phyloP scores from a whole-genome alignment of 2,888 invertebrate genomes.

The Andrena praecox region DNA sequence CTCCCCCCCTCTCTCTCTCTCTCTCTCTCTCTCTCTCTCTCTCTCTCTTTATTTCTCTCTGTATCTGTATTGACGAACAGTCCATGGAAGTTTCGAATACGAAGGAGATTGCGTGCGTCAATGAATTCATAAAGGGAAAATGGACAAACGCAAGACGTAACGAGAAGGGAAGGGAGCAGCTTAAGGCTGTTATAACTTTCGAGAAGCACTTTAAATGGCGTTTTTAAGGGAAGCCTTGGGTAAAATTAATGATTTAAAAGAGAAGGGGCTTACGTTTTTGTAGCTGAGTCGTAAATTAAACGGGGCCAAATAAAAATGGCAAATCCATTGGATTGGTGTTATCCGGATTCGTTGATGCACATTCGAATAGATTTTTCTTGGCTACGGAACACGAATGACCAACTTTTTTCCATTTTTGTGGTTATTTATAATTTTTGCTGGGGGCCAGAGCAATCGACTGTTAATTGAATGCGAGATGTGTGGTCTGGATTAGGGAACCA shows the following conservation, averaged over 20 bases:
- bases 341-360: slow-evolving; percentile 27
- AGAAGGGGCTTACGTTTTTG: background rate
- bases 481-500: background rate
- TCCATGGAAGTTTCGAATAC: slow-evolving; percentile 74
- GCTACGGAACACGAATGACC: slow-evolving; percentile 31
- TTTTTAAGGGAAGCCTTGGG: background rate
- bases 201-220: slow-evolving; percentile 22
- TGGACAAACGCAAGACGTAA: slow-evolving; percentile 28
- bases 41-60: background rate
- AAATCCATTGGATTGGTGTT: background rate
- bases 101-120: slow-evolving; percentile 77
- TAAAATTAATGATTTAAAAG: background rate
- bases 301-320: background rate
- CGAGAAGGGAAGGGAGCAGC: slow-evolving; percentile 16
- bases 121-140: slow-evolving; percentile 73
- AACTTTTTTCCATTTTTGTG: slow-evolving; percentile 44
- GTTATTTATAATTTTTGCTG: slow-evolving; percentile 52
- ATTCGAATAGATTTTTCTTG: slow-evolving; percentile 20
- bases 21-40: background rate
- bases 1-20: background rate
- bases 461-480: slow-evolving; percentile 49
- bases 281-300: background rate
- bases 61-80: slow-evolving; percentile 70
- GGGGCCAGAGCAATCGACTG: slow-evolving; percentile 40
- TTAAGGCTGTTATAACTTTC: slow-evolving; percentile 24